A percentile compares a stretch with the other conserved stretches of the same genome.
Conservation (phyloP, 2,888 invertebrate genomes). For the Amblyjoppa proteus region DNA sequence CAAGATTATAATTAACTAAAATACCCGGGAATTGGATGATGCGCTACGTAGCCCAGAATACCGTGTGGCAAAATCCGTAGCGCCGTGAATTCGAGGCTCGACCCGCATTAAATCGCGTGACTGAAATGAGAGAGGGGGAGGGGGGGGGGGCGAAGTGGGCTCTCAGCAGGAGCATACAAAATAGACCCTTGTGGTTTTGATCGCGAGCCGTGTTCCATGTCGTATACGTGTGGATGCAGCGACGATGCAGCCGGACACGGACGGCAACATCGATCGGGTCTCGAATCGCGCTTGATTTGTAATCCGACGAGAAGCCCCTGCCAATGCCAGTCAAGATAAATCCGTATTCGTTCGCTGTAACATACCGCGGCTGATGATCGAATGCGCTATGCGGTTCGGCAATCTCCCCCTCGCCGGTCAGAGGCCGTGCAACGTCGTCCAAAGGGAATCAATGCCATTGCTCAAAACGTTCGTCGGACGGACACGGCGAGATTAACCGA, state of each 20-base stretch:
- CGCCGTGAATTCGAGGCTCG: not conserved
- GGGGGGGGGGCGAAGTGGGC: too few species aligned
- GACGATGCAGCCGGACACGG: not conserved
- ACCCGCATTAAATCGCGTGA: not conserved
- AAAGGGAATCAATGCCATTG: not conserved
- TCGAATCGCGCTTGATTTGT: slow-evolving; percentile 6
- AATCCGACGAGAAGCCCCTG: not conserved
- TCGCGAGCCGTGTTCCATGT: too few species aligned
- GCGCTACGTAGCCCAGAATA: not conserved
- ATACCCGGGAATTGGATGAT: not conserved
- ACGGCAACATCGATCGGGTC: not conserved
- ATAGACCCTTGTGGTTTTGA: too few species aligned
- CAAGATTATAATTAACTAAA: slow-evolving; percentile 3
- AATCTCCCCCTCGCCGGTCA: not conserved
- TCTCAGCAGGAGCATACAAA: too few species aligned
- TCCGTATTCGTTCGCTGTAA: slow-evolving; percentile 15
- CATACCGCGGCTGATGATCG: slow-evolving; percentile 17
- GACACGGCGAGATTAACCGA: not conserved
- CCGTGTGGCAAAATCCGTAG: not conserved
- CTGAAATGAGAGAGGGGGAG: too few species aligned
- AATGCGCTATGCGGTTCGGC: not conserved
- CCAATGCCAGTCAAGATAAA: slow-evolving; percentile 34
- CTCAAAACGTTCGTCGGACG: not conserved
- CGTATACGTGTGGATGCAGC: not conserved
- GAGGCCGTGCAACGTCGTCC: not conserved